Base-by-base conservation (phyloP, 2,797 vertebrate species). In the Amazona finschi region DNA sequence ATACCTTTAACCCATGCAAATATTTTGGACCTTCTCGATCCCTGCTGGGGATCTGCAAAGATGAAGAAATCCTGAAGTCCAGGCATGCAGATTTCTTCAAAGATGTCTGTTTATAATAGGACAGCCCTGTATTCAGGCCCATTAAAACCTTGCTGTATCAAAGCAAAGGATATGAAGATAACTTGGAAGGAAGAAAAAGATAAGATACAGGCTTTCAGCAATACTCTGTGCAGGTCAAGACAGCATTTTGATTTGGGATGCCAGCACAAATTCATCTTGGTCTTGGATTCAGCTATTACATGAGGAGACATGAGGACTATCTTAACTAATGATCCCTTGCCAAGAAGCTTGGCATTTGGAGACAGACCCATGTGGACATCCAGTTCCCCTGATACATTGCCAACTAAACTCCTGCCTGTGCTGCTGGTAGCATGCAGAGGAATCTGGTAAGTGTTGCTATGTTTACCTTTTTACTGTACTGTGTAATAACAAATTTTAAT, bases 391-490 rank as follows among this genome's bases (percentile, higher is more conserved):
- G 44, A 80, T 65, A 46, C 20, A 6, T 39, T 83, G 81, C 60
- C 41, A 60, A 41, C 50, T 77, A 43, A 76, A 76, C 69, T 86
- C 73, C 83, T 66, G 47, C 55, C 47, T 85, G 21, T 89, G 39
- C 65, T 91, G 41, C 73, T 74, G n/a, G 38, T 85, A 87, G 41
- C 57, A 10, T 6, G 30, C 22, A 17, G 82, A 83, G 15, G 38
- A 65, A 77, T 85, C 49, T 85, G 91, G 96, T 96, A 89, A 93
- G 94, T 82, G 53, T 89, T 91, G 25, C 20, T 71, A 2, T 60
- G 24, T 87, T 93, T 85, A 62, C 47, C 18, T 73, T 83, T 47
- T 60, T 67, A 58, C 25, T 60, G 12, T 72, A 28, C 11, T 5
- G 4, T 57, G 14, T 78, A 61, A 19, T 72, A 78, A 60, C 36